Base-by-base conservation (phyloP, 2,888 invertebrate genomes). In the Orgyia antiqua region DNA sequence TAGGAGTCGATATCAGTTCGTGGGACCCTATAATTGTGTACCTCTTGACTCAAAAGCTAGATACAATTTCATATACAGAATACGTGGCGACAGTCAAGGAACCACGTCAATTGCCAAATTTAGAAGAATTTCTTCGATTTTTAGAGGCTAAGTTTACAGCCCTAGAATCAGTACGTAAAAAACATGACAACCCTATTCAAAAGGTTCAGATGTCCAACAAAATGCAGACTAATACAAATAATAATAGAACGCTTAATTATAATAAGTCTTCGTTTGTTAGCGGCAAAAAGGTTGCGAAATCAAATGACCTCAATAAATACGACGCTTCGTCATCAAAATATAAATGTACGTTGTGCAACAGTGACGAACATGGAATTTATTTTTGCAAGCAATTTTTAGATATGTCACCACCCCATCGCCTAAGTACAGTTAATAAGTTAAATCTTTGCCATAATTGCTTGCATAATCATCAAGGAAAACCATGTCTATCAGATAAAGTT, bases 361-460 rank as follows among this genome's bases (percentile, higher is more conserved):
- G n/a, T 10, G 13, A 13, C 24, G 9, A 28, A 10, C 31, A 35
- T 24, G 8, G 11, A 12, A 24, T 31, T 11, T 28, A 21, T 10
- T 4, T 9, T 13, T 36, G 31, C 13, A 24, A 31, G 12, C n/a
- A 8, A n/a, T 35, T 35, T 21, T 7, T 7, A 10, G 18, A 25
- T 3, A 13, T 24, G 28, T 13, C 24, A 19, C 7, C 24, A 4
- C 21, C 27, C 9, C 10, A 10, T 9, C 29, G 30, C 27, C 13
- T 9, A 0, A 35, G 17, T 6, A 26, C 24, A 20, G 10, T 39
- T 13, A n/a, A 27, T n/a, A 32, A 32, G 13, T 10, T 34, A 4
- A 18, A 25, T 10, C 7, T 35, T 1, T 39, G 39, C 21, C n/a
- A 30, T 21, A 39, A 35, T 13, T 35, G 35, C 13, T 11, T 39